A percentile compares a stretch with the other conserved stretches of the same genome.
Evolutionary conservation across 2,113 vertebrate species (phyloP).

Genomic region (Nerophis ophidion): DNA sequence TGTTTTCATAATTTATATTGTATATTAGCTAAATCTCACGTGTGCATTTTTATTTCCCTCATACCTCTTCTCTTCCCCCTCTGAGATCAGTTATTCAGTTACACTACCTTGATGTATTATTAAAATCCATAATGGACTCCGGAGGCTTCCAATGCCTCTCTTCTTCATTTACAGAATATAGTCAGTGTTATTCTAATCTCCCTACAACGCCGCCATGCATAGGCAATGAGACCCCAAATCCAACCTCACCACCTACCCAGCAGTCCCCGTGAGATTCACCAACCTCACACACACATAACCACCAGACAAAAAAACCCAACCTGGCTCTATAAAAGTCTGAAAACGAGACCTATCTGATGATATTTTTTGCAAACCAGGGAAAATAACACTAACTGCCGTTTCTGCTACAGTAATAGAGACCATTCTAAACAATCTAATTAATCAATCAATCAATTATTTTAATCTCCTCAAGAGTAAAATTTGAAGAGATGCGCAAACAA

Average conservation of each 20-base stretch:
- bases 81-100: constrained; percentile 99
- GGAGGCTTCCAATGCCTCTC: constrained; percentile 92
- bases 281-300: constrained; percentile 75
- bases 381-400: constrained; percentile 12
- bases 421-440: not conserved
- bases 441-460: too few relatives aligned
- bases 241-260: constrained; percentile 63
- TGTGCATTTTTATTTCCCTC: constrained; percentile 42
- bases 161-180: constrained; percentile 99
- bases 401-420: constrained; percentile 11
- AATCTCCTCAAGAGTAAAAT: too few relatives aligned
- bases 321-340: constrained; percentile 53
- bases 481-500: too few relatives aligned
- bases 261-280: constrained; percentile 70
- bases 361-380: constrained; percentile 41
- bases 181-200: constrained; percentile 99
- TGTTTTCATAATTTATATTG: constrained; percentile 99
- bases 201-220: constrained; percentile 94
- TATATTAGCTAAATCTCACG: constrained; percentile 98
- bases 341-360: constrained; percentile 41
- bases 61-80: constrained; percentile 82
- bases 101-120: constrained; percentile 99
- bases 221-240: constrained; percentile 88
- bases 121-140: constrained; percentile 99
- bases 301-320: constrained; percentile 87